phyloP scores from a whole-genome alignment of 2,113 vertebrate species.

The Burhinus bistriatus region DNA sequence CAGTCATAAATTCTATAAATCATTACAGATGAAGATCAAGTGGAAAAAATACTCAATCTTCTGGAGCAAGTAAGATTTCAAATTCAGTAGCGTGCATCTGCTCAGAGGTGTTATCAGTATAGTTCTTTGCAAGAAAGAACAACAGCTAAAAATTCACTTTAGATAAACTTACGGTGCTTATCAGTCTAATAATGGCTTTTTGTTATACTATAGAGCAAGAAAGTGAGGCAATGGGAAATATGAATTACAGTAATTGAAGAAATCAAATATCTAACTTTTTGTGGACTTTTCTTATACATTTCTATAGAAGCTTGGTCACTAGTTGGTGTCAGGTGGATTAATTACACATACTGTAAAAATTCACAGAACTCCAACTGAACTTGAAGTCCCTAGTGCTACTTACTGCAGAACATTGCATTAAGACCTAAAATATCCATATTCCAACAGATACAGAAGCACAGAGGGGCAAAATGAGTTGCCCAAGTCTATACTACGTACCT shows the following conservation, averaged over 20 bases:
- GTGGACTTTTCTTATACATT: not conserved
- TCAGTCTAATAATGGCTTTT: not conserved
- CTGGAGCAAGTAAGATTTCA: not conserved
- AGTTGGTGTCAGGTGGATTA: not conserved
- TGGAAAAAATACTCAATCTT: not conserved
- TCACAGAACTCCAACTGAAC: not conserved
- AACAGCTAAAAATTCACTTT: not conserved
- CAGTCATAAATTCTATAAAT: constrained; percentile 63
- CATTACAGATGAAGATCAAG: constrained; percentile 62
- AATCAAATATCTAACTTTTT: not conserved
- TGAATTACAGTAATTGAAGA: not conserved
- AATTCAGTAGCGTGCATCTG: not conserved
- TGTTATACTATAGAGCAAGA: not conserved
- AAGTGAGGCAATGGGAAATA: not conserved
- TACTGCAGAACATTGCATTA: not conserved
- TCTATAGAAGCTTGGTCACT: not conserved
- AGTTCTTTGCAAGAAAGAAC: not conserved
- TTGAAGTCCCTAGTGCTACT: not conserved
- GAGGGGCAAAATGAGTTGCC: not conserved
- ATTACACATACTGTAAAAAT: not conserved
- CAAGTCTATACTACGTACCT: not conserved
- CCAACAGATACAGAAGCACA: not conserved
- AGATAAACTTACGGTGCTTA: not conserved
- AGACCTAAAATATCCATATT: not conserved
- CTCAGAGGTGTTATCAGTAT: not conserved